A percentile compares a stretch with the other conserved stretches of the same genome.
These are phyloP conservation scores for Drosophila subquinaria DNA, from an alignment of 2,888 invertebrate genomes.

Conservation along the genomic window DNA sequence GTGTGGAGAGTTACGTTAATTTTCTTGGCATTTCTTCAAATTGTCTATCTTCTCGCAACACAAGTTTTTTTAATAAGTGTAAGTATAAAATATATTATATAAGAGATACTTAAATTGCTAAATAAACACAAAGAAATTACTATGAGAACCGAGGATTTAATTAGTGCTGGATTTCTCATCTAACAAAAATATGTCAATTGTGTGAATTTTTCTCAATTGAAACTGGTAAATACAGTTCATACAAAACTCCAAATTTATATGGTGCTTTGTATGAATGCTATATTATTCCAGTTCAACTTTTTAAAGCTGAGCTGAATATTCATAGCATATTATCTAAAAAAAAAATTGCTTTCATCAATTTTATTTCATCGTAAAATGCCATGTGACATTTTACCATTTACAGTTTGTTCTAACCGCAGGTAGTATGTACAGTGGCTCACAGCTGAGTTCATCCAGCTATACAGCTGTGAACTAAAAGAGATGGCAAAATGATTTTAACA, in stretches of 20 bases:
- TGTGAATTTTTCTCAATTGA: neutral
- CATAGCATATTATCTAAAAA: neutral
- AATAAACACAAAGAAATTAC: neutral
- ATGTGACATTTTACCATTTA: neutral
- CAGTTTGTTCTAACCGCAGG: too few relatives aligned
- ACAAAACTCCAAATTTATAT: neutral
- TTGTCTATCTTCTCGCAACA: slow-evolving; percentile 64
- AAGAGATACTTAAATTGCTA: neutral
- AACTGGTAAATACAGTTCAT: neutral
- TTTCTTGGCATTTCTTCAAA: neutral
- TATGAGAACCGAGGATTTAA: too few relatives aligned
- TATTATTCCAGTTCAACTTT: neutral
- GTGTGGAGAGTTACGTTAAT: slow-evolving; percentile 5
- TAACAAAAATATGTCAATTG: neutral
- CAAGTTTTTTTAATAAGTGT: slow-evolving; percentile 91
- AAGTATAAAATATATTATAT: slow-evolving; percentile 79
- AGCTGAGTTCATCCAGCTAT: too few relatives aligned
- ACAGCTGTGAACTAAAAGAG: too few relatives aligned
- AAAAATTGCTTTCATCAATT: neutral
- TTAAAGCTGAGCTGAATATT: neutral
- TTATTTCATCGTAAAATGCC: neutral
- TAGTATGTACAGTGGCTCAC: too few relatives aligned
- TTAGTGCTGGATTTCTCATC: neutral
- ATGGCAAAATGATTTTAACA: too few relatives aligned
- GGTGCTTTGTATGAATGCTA: neutral